phyloP scores from a whole-genome alignment of 1,140 invertebrate genomes.

The Rhopalosiphum maidis region DNA sequence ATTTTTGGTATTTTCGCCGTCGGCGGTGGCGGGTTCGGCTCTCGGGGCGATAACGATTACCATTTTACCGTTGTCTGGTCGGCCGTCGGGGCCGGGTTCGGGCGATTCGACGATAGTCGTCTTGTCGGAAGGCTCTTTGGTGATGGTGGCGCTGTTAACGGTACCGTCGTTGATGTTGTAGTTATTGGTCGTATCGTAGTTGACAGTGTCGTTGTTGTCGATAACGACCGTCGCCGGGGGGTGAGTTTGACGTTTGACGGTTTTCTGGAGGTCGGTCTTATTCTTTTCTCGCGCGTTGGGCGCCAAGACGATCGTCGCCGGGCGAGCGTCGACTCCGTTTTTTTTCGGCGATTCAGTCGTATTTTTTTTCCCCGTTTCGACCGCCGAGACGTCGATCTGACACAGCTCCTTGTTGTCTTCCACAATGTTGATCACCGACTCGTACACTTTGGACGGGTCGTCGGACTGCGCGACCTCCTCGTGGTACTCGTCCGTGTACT shows the following conservation, averaged over 20 bases:
- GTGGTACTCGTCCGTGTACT: not conserved
- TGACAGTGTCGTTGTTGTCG: not conserved
- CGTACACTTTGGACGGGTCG: not conserved
- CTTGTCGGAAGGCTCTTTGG: not conserved
- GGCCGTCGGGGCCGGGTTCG: not conserved
- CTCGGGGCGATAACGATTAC: not conserved
- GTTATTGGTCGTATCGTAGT: not conserved
- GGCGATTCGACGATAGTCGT: not conserved
- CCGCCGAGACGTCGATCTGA: too few species aligned
- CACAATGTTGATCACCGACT: not conserved
- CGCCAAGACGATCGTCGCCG: too few species aligned
- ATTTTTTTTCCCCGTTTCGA: too few species aligned
- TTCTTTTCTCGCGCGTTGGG: too few species aligned
- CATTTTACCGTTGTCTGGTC: not conserved
- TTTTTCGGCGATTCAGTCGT: too few species aligned
- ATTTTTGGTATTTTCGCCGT: too few species aligned
- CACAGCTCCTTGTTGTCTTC: conserved; percentile 30
- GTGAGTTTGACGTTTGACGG: too few species aligned
- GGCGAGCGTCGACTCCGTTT: too few species aligned
- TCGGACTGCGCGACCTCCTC: not conserved
- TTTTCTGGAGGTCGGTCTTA: too few species aligned
- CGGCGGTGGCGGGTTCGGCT: too few species aligned
- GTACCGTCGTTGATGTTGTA: not conserved
- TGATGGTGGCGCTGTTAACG: not conserved
- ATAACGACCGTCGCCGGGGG: not conserved